Conservation (phyloP, 2,888 invertebrate genomes). For the Tribolium freemani region DNA sequence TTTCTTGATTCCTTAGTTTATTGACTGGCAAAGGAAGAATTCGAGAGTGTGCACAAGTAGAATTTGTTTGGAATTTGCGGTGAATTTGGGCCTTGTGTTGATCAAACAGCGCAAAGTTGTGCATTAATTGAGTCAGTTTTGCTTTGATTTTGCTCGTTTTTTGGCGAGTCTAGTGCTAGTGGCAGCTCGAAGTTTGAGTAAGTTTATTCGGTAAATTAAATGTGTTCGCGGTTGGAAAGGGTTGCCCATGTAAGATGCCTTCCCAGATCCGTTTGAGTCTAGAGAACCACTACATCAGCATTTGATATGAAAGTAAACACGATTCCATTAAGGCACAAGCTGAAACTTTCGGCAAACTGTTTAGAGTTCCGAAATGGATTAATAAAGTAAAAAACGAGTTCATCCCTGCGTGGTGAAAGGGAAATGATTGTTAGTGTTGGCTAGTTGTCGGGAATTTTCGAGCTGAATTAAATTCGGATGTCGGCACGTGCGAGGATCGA, state of each 20-base stretch:
- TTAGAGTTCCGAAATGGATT: conserved; percentile 34
- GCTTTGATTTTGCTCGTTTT: conserved; percentile 7
- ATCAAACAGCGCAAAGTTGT: neutral
- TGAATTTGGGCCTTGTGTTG: neutral
- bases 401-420: neutral
- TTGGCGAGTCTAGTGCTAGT: neutral
- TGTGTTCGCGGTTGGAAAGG: conserved; percentile 51
- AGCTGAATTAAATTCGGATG: conserved; percentile 14
- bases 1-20: neutral
- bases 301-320: conserved; percentile 63
- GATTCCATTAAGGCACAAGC: conserved; percentile 58
- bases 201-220: conserved; percentile 55
- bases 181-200: conserved; percentile 28
- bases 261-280: conserved; percentile 49
- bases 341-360: conserved; percentile 48
- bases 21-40: neutral
- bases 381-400: conserved; percentile 26
- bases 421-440: neutral
- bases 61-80: neutral
- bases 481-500: conserved; percentile 51
- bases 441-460: neutral
- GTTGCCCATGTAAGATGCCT: conserved; percentile 54
- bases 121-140: neutral
- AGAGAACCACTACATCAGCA: conserved; percentile 52
- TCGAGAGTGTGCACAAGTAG: neutral